Evolutionary conservation across 2,888 invertebrate species (phyloP), one percentile per base, ranked within the genome.

Genomic region (Orchesella flavescens): DNA sequence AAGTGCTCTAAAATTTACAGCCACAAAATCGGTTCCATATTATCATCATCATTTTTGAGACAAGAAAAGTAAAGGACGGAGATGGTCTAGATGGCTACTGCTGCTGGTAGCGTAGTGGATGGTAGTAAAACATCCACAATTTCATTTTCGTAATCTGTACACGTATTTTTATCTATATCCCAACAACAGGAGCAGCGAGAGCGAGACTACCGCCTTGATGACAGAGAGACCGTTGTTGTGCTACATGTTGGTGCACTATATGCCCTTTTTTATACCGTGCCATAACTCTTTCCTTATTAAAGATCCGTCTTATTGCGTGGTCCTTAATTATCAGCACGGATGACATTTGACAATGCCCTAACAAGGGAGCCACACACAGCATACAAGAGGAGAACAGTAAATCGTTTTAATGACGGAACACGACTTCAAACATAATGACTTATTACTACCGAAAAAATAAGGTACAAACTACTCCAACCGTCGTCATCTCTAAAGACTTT

Each of bases 271-370:
- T n/a, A n/a, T 49, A n/a, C n/a, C 12, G 5, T 17, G 2, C 57
- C 57, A 57, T 17, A 57, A 19, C 34, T 74, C 73, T 74, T 74
- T 23, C 5, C 34, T 7, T 34, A 34, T 34, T 34, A 34, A 4
- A 34, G 2, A 34, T 34, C 34, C 15, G 24, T 61, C 77, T 34
- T 44, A 43, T 68, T 72, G 72, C 72, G 79, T 71, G 79, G 79
- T 79, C 79, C 57, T 66, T 79, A 79, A 79, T 79, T 79, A 72
- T 63, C 79, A 34, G 77, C 59, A 65, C 65, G 53, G 69, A 65
- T 65, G 79, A 79, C 79, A 79, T 59, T 78, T 78, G 72, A 79
- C 72, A 79, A 79, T 79, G 63, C 34, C 24, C 61, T 71, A 68
- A 68, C 63, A 83, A 55, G 74, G 43, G 34, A 66, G 68, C 80